These are phyloP conservation scores for Martes martes DNA, from an alignment of 2,113 vertebrate genomes.

Conservation along the genomic window DNA sequence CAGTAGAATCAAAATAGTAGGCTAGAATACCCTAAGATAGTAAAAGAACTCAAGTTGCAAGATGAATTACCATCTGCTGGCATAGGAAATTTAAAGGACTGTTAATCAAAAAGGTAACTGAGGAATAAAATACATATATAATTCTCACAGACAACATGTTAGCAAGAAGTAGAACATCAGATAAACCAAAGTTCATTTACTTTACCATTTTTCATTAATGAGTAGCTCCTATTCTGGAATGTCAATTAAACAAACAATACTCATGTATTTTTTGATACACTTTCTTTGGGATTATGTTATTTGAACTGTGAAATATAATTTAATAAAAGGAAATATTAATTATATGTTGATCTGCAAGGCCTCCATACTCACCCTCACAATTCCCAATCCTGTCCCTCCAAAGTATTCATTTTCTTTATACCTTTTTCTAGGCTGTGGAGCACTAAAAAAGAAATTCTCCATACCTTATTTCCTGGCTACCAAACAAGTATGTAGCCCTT, in stretches of 20 bases:
- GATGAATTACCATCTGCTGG: neutral
- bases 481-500: neutral
- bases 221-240: neutral
- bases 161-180: neutral
- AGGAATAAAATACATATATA: neutral
- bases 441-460: neutral
- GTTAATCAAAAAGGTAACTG: slow-evolving; percentile 14
- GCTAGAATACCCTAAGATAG: neutral
- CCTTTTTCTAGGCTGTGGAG: neutral
- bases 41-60: slow-evolving; percentile 20
- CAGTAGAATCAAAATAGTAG: slow-evolving; percentile 19
- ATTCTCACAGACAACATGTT: neutral
- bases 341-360: neutral
- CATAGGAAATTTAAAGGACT: neutral
- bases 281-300: slow-evolving; percentile 11
- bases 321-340: neutral
- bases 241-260: neutral
- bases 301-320: neutral
- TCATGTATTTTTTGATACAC: neutral
- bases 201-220: neutral
- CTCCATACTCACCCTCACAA: neutral
- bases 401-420: neutral
- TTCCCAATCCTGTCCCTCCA: neutral
- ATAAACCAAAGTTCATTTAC: neutral
- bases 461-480: neutral